Evolutionary conservation across 2,888 invertebrate genomes (phyloP), one percentile per base, ranked within the genome.

Genomic region (Cetonia aurata): DNA sequence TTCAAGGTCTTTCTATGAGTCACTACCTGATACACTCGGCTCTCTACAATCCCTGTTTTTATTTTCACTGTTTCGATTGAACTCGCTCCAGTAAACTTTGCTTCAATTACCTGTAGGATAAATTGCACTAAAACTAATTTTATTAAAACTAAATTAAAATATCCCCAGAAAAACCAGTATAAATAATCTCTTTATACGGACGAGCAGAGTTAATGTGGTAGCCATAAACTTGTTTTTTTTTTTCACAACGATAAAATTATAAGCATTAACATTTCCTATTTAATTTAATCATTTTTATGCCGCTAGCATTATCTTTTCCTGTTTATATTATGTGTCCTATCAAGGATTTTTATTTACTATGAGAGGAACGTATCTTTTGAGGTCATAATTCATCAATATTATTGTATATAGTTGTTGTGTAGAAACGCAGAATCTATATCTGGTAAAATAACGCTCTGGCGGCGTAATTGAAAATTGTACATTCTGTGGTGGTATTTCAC

Each of bases 1-100:
- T 80, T 79, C 82, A 82, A 82, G 82, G 82, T 77, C 79, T 76
- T 75, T 79, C 50, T 71, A 57, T 67, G 66, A 67, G 59, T 67
- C 66, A 66, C 50, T 15, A 56, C 57, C 13, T 56, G 65, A 57
- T 46, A 46, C n/a, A n/a, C 31, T 46, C 48, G 4, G 33, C 33
- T 48, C 44, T 31, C 15, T 31, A 65, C 62, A 65, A 65, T 52
- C 44, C 31, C 50, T 62, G 48, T 62, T 62, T 62, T 48, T 62
- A 46, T 62, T 62, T 62, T 48, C 48, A 12, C 31, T 48, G 12
- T 48, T 62, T 48, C 31, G 31, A 62, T 13, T 15, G 48, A 62
- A 15, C 62, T 57, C 42, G 57, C 57, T 57, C 57, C 33, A 42
- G 12, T 57, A 57, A 57, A 57, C 12, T 57, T 42, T 13, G 19